Percentiles rank a stretch among this genome's conserved stretches.
phyloP scores from a whole-genome alignment of 2,888 invertebrate species.

The Eristalis pertinax region DNA sequence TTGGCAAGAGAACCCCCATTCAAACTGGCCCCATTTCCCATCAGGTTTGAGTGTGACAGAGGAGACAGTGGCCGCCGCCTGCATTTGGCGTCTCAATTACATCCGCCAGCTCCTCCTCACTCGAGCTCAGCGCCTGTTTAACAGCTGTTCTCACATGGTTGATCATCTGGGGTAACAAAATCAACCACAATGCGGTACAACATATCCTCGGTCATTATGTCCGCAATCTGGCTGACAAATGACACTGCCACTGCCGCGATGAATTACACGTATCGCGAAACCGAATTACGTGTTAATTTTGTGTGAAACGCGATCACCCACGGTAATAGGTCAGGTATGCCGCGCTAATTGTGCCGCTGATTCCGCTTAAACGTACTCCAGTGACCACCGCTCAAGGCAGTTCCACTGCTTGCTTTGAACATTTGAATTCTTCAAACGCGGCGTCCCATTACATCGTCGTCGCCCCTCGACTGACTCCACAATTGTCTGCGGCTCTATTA shows the following conservation, averaged over 20 bases:
- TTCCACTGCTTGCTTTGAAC: neutral
- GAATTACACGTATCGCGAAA: constrained; percentile 32
- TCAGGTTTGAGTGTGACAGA: too few species aligned
- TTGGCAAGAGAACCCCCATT: too few species aligned
- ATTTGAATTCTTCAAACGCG: neutral
- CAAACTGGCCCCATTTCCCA: too few species aligned
- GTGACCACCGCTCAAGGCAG: neutral
- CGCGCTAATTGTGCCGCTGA: neutral
- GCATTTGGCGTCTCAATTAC: neutral
- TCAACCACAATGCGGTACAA: neutral
- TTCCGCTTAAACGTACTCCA: constrained; percentile 34
- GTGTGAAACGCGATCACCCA: constrained; percentile 35
- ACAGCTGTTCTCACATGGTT: neutral
- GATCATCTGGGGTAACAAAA: neutral
- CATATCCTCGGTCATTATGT: constrained; percentile 7
- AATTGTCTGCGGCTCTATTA: neutral
- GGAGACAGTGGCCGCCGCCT: neutral
- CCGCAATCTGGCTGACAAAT: constrained; percentile 21
- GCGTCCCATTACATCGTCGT: neutral
- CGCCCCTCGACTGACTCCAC: neutral
- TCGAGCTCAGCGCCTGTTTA: neutral
- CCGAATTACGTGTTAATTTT: constrained; percentile 55
- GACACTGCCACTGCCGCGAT: constrained; percentile 28
- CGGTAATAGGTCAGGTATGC: neutral
- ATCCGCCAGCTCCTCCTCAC: neutral